These are phyloP conservation scores for Dorcus parallelipipedus DNA, from an alignment of 2,888 invertebrate species.

Conservation along the genomic window DNA sequence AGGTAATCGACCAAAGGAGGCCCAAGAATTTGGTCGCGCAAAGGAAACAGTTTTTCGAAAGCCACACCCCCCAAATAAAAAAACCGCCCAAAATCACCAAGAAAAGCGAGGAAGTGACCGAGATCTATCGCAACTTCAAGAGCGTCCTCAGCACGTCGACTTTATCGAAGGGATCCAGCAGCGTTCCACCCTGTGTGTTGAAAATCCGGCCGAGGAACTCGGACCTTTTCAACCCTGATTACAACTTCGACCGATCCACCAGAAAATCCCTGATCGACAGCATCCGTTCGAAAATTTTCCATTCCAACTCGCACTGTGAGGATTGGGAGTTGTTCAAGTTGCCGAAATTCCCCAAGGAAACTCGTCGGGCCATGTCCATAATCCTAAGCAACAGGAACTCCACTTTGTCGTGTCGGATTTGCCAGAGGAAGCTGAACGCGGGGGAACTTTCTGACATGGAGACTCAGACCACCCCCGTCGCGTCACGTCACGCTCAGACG, in stretches of 20 bases:
- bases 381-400: constrained; percentile 21
- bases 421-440: constrained; percentile 11
- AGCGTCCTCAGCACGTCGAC: constrained; percentile 14
- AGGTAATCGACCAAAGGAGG: too few species aligned
- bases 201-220: constrained; percentile 3
- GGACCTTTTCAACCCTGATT: constrained; percentile 22
- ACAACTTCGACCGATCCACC: constrained; percentile 11
- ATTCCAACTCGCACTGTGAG: constrained; percentile 5
- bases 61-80: neutral
- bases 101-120: neutral
- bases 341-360: constrained; percentile 34
- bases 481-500: constrained; percentile 1
- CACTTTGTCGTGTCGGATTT: constrained; percentile 10
- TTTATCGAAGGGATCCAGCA: constrained; percentile 11
- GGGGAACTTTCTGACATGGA: constrained; percentile 7
- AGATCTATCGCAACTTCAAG: constrained; percentile 13
- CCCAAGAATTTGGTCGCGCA: constrained; percentile 6
- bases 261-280: constrained; percentile 21
- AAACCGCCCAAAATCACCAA: neutral
- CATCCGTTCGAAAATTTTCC: constrained; percentile 21
- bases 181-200: constrained; percentile 5
- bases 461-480: constrained; percentile 16
- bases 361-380: constrained; percentile 31
- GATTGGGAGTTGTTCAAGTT: neutral
- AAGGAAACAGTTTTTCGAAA: constrained; percentile 13